Percentiles rank a stretch among this genome's conserved stretches.
These are phyloP conservation scores for Dascyllus trimaculatus DNA, from an alignment of 2,113 vertebrate genomes.

Conservation along the genomic window DNA sequence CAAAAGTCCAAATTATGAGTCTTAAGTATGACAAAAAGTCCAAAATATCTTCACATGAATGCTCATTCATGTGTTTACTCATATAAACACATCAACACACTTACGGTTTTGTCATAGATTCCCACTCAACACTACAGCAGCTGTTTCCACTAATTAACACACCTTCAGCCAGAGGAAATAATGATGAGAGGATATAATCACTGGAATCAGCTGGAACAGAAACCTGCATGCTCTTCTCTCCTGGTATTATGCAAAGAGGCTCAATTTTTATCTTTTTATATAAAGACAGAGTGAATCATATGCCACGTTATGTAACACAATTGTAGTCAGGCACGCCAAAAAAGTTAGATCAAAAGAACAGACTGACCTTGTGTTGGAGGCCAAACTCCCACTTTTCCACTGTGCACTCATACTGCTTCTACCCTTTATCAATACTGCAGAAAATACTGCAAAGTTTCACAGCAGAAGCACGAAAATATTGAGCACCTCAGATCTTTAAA, in stretches of 20 bases:
- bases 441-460: neutral
- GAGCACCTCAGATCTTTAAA: neutral
- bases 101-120: neutral
- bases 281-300: slow-evolving; percentile 56
- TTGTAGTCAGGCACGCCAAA: slow-evolving; percentile 18
- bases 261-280: slow-evolving; percentile 36
- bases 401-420: neutral
- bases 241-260: slow-evolving; percentile 10
- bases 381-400: slow-evolving; percentile 37
- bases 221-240: neutral
- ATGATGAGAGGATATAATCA: neutral
- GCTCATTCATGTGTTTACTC: too few species aligned
- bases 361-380: slow-evolving; percentile 32
- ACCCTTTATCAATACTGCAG: neutral
- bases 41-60: too few species aligned
- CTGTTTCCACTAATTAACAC: slow-evolving; percentile 8
- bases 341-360: slow-evolving; percentile 5
- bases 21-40: too few species aligned
- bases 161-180: neutral
- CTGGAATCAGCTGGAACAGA: neutral
- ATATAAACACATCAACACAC: too few species aligned
- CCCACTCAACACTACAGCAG: neutral
- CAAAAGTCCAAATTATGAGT: too few species aligned
- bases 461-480: neutral
- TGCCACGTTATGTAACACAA: slow-evolving; percentile 38